phyloP scores from a whole-genome alignment of 2,797 vertebrate species.

The Falco peregrinus region DNA sequence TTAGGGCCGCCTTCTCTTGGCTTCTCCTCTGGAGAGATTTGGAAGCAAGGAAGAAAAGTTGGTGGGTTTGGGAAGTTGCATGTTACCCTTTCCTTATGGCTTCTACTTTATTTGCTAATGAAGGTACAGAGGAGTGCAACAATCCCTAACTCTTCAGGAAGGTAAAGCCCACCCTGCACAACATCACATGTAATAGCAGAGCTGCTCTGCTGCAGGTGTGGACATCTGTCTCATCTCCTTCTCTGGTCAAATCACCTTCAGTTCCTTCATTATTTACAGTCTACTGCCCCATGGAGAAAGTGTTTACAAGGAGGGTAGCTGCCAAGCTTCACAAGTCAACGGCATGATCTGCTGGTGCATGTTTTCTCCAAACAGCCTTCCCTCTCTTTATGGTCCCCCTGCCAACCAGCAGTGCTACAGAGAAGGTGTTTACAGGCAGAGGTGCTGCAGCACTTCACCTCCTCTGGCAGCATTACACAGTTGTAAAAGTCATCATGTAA shows the following conservation, averaged over 20 bases:
- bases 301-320: neutral
- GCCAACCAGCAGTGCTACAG: neutral
- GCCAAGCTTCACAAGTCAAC: neutral
- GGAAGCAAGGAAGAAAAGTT: neutral
- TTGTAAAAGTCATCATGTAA: conserved; percentile 62
- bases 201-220: neutral
- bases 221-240: neutral
- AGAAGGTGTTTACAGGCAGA: conserved; percentile 59
- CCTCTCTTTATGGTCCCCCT: conserved; percentile 14
- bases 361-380: neutral
- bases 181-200: neutral
- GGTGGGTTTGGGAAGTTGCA: neutral
- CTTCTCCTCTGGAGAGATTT: neutral
- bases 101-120: neutral
- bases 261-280: neutral
- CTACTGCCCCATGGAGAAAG: neutral
- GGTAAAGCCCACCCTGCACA: neutral
- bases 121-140: neutral
- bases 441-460: conserved; percentile 35
- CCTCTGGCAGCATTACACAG: neutral
- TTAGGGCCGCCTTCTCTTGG: neutral
- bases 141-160: neutral
- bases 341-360: neutral
- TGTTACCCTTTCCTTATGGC: neutral
- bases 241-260: neutral